These are phyloP conservation scores for Synergus itoensis DNA, from an alignment of 2,888 invertebrate species.

Conservation along the genomic window DNA sequence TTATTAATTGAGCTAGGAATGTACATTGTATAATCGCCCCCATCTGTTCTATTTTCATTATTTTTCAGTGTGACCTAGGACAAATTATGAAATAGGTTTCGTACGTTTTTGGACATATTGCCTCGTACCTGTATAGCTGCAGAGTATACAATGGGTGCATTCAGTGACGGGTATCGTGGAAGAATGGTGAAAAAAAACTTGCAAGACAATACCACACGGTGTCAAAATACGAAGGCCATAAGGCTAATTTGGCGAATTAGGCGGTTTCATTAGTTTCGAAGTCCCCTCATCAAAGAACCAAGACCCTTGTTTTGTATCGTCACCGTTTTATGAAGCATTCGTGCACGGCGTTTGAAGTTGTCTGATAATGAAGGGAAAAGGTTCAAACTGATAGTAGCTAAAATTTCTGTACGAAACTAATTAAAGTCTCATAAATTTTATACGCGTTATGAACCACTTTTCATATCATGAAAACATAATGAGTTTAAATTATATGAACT, in stretches of 20 bases:
- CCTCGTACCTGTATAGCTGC: constrained; percentile 52
- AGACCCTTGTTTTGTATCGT: constrained; percentile 35
- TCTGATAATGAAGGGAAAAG: constrained; percentile 23
- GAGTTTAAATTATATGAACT: not conserved
- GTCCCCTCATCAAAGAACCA: constrained; percentile 51
- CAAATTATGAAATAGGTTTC: constrained; percentile 53
- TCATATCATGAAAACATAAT: not conserved
- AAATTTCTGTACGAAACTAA: constrained; percentile 14
- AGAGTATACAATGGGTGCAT: constrained; percentile 62
- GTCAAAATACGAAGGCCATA: constrained; percentile 76
- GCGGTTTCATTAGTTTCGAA: constrained; percentile 55
- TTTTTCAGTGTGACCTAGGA: constrained; percentile 58
- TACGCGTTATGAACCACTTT: constrained; percentile 3
- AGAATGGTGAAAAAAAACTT: constrained; percentile 54
- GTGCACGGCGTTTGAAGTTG: constrained; percentile 42
- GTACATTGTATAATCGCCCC: not conserved
- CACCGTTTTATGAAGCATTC: constrained; percentile 33
- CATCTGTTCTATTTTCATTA: constrained; percentile 48
- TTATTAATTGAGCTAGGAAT: constrained; percentile 45
- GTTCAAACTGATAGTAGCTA: constrained; percentile 28
- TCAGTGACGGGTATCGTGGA: constrained; percentile 55
- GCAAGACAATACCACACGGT: constrained; percentile 65
- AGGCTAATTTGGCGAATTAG: constrained; percentile 75
- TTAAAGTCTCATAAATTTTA: constrained; percentile 34
- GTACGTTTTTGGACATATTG: constrained; percentile 61